Percentiles rank a stretch among this genome's conserved stretches.
phyloP scores from a whole-genome alignment of 2,797 vertebrate genomes.

The Perdix hodgsoniae region DNA sequence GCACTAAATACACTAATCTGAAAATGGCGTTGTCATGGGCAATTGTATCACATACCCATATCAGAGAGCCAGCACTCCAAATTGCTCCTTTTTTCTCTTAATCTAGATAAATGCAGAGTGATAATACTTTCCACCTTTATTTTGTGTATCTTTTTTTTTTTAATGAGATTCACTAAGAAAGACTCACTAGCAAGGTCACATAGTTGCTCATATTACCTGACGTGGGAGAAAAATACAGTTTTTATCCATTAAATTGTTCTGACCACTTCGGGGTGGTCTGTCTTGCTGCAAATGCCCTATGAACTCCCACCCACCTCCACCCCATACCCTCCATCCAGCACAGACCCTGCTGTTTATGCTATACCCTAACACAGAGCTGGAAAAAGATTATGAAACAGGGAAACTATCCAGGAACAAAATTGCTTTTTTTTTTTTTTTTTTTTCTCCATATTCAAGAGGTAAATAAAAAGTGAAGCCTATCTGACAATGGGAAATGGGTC shows the following conservation, averaged over 20 bases:
- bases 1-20: background rate
- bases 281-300: background rate
- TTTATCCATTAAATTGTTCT: background rate
- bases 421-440: background rate
- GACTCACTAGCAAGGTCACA: background rate
- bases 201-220: background rate
- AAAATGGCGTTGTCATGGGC: background rate
- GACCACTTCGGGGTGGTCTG: background rate
- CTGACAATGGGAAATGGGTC: conserved; percentile 62
- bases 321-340: background rate
- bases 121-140: background rate
- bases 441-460: conserved; percentile 21
- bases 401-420: conserved; percentile 60
- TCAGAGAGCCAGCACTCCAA: background rate
- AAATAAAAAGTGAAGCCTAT: conserved; percentile 65
- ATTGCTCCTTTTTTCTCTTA: background rate
- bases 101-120: background rate
- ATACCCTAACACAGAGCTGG: background rate
- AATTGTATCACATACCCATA: background rate
- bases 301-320: background rate
- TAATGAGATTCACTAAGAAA: background rate
- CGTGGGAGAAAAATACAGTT: background rate
- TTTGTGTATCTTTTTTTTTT: background rate
- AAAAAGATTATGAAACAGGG: conserved; percentile 50
- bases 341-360: conserved; percentile 11